Evolutionary conservation across 2,113 vertebrate species (phyloP), one percentile per base, ranked within the genome.

Genomic region (Uria lomvia): DNA sequence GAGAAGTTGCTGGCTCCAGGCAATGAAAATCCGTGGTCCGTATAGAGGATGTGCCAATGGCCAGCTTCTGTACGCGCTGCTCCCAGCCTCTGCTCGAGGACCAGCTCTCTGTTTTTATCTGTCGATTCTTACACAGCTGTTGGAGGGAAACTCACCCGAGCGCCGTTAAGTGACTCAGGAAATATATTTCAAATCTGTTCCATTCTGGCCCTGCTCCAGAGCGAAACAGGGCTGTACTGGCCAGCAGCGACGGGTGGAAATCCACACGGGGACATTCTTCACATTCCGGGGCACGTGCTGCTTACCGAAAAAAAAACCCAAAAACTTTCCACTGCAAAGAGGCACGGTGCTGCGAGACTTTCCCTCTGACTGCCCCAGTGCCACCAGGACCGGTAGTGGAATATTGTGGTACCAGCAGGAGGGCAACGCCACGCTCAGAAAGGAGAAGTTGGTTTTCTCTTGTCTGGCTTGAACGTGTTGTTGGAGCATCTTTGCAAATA

Each of bases 201-300:
- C 92, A 72, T 8, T 26, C 80, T 96, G 96, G 96, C 89, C 5
- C 0, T 0, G 16, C 27, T 95, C 95, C 95, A 97, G 70, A 5
- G 34, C 0, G 4, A 88, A 19, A 56, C 73, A 42, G 2, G 32
- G 67, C 42, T 8, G 20, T 9, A 9, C 45, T 49, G 86, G 77
- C 84, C 90, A 13, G 88, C 85, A 86, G 92, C 84, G 56, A 52
- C 0, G 63, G 80, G 45, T 95, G 93, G 92, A 91, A 97, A 96
- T 96, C 74, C 96, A 93, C 90, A 56, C 22, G 27, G 94, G 90
- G 84, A 95, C 94, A 88, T 96, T 94, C 92, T 52, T 88, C 63
- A 73, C 87, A 90, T 96, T 91, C 91, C 22, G 1, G 32, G 52
- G 68, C 93, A 95, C 30, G 29, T 87, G 93, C 66, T 93, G 71